Evolutionary conservation across 2,888 invertebrate species (phyloP).

Genomic region (Hesperia comma): DNA sequence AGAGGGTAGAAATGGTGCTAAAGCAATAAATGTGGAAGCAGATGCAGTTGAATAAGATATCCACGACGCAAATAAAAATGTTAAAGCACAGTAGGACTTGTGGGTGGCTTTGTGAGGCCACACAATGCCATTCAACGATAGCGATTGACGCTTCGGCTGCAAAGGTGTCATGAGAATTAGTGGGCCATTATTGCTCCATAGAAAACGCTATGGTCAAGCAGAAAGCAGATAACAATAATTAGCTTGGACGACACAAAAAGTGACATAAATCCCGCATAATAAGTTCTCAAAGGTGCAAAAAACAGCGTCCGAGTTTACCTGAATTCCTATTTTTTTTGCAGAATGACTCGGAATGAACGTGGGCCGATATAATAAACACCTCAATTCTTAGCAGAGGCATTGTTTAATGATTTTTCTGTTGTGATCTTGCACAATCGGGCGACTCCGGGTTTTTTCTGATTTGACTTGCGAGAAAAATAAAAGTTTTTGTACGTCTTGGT

Average conservation of each 20-base stretch:
- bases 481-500: conserved; percentile 78
- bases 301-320: conserved; percentile 73
- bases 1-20: conserved; percentile 49
- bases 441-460: conserved; percentile 64
- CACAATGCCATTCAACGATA: conserved; percentile 66
- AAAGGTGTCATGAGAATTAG: conserved; percentile 82
- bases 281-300: conserved; percentile 74
- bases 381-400: conserved; percentile 81
- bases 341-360: conserved; percentile 68
- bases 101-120: conserved; percentile 74
- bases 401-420: conserved; percentile 82
- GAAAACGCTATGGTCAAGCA: conserved; percentile 77
- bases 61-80: conserved; percentile 71
- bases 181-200: conserved; percentile 78
- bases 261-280: conserved; percentile 84
- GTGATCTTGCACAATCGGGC: conserved; percentile 81
- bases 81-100: conserved; percentile 75
- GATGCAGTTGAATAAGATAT: conserved; percentile 73
- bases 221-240: conserved; percentile 83
- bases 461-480: conserved; percentile 72
- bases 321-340: conserved; percentile 70
- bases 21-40: conserved; percentile 54
- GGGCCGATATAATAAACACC: conserved; percentile 81
- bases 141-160: conserved; percentile 76
- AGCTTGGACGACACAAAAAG: conserved; percentile 79